A percentile compares a stretch with the other conserved stretches of the same genome.
phyloP scores from a whole-genome alignment of 2,888 invertebrate genomes.

The Dicranocentrus wangi region DNA sequence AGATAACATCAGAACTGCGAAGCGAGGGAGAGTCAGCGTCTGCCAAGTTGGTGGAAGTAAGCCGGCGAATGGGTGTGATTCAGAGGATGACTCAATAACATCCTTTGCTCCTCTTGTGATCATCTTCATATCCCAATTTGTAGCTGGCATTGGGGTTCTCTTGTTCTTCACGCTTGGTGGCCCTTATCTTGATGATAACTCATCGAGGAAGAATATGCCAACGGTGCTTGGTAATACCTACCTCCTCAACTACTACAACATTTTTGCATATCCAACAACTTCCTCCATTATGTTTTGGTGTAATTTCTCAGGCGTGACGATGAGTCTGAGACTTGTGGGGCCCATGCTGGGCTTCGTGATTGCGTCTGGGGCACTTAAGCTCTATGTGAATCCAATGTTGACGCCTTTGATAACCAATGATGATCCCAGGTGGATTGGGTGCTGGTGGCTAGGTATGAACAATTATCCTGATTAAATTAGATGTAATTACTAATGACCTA shows the following conservation, averaged over 20 bases:
- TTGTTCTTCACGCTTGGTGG: slow-evolving; percentile 81
- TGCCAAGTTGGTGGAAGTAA: slow-evolving; percentile 27
- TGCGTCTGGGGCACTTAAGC: slow-evolving; percentile 77
- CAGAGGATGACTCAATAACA: slow-evolving; percentile 66
- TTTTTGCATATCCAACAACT: not conserved
- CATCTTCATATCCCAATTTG: slow-evolving; percentile 81
- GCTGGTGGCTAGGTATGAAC: slow-evolving; percentile 80
- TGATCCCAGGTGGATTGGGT: slow-evolving; percentile 82
- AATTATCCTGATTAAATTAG: slow-evolving; percentile 75
- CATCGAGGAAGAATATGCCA: slow-evolving; percentile 81
- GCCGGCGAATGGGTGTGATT: not conserved
- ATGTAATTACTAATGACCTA: too few species aligned
- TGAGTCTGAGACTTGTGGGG: slow-evolving; percentile 79
- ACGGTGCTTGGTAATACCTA: slow-evolving; percentile 77
- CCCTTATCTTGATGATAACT: slow-evolving; percentile 82
- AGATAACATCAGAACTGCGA: slow-evolving; percentile 32
- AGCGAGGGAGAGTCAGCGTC: slow-evolving; percentile 35
- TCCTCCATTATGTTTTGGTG: not conserved
- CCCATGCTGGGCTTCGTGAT: slow-evolving; percentile 80
- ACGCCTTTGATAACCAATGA: slow-evolving; percentile 79
- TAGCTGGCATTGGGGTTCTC: slow-evolving; percentile 82
- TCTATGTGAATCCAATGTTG: slow-evolving; percentile 79
- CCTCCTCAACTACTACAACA: not conserved
- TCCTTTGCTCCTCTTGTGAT: slow-evolving; percentile 79
- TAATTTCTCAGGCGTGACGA: slow-evolving; percentile 76